phyloP scores from a whole-genome alignment of 2,113 vertebrate species.

The Zapornia atra region DNA sequence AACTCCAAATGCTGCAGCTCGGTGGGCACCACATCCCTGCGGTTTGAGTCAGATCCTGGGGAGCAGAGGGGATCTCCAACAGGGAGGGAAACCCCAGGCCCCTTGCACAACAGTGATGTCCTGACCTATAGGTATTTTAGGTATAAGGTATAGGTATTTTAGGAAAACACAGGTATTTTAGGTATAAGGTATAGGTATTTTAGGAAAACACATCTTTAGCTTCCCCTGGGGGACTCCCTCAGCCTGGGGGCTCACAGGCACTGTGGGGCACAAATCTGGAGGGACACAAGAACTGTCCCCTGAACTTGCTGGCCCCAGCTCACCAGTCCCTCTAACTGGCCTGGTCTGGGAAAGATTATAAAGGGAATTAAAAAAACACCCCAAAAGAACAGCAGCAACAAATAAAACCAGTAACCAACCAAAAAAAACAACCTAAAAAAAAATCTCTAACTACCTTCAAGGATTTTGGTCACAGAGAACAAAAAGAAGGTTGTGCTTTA shows the following conservation, averaged over 20 bases:
- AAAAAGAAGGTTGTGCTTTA: background rate
- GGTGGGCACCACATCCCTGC: fast-evolving
- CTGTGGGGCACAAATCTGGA: background rate
- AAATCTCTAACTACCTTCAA: background rate
- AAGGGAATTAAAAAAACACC: too few relatives aligned
- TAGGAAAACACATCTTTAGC: background rate
- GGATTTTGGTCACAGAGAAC: background rate
- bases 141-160: background rate
- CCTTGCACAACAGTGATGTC: fast-evolving
- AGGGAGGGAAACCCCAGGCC: too few relatives aligned
- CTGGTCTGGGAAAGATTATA: background rate
- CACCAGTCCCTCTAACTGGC: background rate
- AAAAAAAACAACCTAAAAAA: background rate
- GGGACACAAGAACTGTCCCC: too few relatives aligned
- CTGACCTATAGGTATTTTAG: background rate
- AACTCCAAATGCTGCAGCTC: fast-evolving
- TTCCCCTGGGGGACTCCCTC: too few relatives aligned
- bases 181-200: background rate
- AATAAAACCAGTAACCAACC: too few relatives aligned
- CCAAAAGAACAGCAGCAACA: too few relatives aligned
- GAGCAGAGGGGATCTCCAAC: fast-evolving
- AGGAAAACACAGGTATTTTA: background rate
- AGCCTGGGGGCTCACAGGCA: background rate
- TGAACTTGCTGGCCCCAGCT: background rate
- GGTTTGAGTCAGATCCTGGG: background rate